These are phyloP conservation scores for Brachyistius frenatus DNA, from an alignment of 2,113 vertebrate species.

Conservation along the genomic window DNA sequence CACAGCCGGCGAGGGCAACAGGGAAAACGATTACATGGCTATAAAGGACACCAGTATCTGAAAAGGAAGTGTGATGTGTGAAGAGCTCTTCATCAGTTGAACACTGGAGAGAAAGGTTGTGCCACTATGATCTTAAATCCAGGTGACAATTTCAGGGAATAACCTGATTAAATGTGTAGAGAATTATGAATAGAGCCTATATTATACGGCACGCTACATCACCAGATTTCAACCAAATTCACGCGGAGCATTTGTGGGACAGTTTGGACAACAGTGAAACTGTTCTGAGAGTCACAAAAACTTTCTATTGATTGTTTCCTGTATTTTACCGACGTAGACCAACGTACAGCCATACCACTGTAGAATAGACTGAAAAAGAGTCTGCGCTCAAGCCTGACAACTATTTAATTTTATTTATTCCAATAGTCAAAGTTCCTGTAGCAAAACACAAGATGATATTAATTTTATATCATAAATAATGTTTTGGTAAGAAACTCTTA, in stretches of 20 bases:
- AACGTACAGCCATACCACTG: not conserved
- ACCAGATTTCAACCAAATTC: not conserved
- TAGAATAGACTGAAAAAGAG: not conserved
- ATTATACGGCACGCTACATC: not conserved
- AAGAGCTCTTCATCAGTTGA: constrained; percentile 4
- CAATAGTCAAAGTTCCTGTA: too few relatives aligned
- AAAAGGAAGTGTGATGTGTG: constrained; percentile 13
- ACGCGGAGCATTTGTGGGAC: not conserved
- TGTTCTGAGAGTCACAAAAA: too few relatives aligned
- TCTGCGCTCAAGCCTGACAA: not conserved
- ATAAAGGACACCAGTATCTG: constrained; percentile 71
- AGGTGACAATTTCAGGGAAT: not conserved
- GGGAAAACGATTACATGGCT: constrained; percentile 35
- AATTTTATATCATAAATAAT: too few relatives aligned
- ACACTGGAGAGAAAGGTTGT: constrained; percentile 11
- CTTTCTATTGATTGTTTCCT: not conserved
- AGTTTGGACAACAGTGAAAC: too few relatives aligned
- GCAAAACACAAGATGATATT: too few relatives aligned
- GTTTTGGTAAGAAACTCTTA: too few relatives aligned
- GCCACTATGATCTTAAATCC: not conserved
- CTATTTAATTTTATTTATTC: too few relatives aligned
- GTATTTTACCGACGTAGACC: not conserved
- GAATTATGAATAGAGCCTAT: not conserved
- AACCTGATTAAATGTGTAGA: not conserved
- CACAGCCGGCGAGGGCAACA: constrained; percentile 42